Conservation (phyloP, 1,140 invertebrate genomes). For the Danaus melanippus region DNA sequence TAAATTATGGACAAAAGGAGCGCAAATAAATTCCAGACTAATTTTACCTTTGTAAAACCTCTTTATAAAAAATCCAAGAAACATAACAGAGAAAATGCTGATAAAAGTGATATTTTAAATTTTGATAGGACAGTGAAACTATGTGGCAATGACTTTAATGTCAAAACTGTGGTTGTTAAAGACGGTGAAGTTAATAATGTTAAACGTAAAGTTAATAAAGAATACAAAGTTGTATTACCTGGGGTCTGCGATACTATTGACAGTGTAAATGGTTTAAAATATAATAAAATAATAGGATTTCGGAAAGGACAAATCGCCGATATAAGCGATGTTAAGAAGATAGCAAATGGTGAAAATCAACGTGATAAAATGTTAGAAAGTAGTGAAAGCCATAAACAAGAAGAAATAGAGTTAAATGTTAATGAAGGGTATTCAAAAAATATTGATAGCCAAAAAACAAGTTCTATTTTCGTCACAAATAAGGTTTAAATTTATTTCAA, state of each 20-base stretch:
- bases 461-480: too few species aligned
- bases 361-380: slow-evolving; percentile 10
- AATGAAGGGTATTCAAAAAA: too few species aligned
- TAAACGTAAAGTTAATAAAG: slow-evolving; percentile 27
- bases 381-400: slow-evolving; percentile 9
- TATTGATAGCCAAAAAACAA: too few species aligned
- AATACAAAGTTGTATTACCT: slow-evolving; percentile 30
- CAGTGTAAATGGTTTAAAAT: slow-evolving; percentile 7
- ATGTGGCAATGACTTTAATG: slow-evolving; percentile 37
- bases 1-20: slow-evolving; percentile 34
- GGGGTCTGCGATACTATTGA: slow-evolving; percentile 29
- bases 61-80: slow-evolving; percentile 43
- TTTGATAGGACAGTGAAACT: slow-evolving; percentile 42
- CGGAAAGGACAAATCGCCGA: slow-evolving; percentile 1
- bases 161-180: slow-evolving; percentile 36
- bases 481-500: too few species aligned
- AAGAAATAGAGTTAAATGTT: neutral
- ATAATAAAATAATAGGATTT: slow-evolving; percentile 12
- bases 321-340: neutral
- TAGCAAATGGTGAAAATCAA: slow-evolving; percentile 2
- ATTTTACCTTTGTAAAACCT: slow-evolving; percentile 47
- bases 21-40: slow-evolving; percentile 42
- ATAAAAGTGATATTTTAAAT: slow-evolving; percentile 29
- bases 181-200: slow-evolving; percentile 25
- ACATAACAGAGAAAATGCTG: slow-evolving; percentile 22